Evolutionary conservation across 2,797 vertebrate species (phyloP).

Genomic region (Taenioides sp.): DNA sequence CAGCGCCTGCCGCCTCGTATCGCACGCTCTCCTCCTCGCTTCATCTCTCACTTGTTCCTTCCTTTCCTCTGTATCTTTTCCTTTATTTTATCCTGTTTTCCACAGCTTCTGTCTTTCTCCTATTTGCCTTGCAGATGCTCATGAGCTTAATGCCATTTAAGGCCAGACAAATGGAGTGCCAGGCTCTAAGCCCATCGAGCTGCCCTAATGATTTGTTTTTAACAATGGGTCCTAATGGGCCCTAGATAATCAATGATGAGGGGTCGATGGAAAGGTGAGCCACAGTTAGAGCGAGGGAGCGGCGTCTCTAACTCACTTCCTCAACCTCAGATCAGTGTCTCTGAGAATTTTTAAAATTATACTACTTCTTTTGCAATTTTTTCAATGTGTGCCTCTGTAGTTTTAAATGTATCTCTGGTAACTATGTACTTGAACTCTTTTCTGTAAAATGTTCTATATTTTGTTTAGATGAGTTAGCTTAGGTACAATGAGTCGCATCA

Average conservation of each 20-base stretch:
- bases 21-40: constrained; percentile 10
- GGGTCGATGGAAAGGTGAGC: constrained; percentile 90
- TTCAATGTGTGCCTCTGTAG: not conserved
- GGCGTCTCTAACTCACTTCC: constrained; percentile 69
- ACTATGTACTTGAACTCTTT: not conserved
- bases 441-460: not conserved
- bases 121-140: constrained; percentile 87
- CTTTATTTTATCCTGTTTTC: constrained; percentile 28
- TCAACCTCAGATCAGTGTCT: constrained; percentile 23
- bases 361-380: not conserved
- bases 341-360: not conserved
- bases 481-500: not conserved
- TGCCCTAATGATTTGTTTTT: constrained; percentile 93
- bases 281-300: constrained; percentile 53
- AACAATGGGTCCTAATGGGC: constrained; percentile 96
- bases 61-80: constrained; percentile 16
- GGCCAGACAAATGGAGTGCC: constrained; percentile 88
- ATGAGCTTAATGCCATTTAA: constrained; percentile 89
- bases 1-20: constrained; percentile 24
- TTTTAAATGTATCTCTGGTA: not conserved
- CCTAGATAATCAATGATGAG: constrained; percentile 94
- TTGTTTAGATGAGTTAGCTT: too few relatives aligned
- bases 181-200: constrained; percentile 91
- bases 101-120: constrained; percentile 30
- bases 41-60: constrained; percentile 15